A percentile compares a stretch with the other conserved stretches of the same genome.
These are phyloP conservation scores for Phrynocephalus forsythii DNA, from an alignment of 2,797 vertebrate species.

Conservation along the genomic window DNA sequence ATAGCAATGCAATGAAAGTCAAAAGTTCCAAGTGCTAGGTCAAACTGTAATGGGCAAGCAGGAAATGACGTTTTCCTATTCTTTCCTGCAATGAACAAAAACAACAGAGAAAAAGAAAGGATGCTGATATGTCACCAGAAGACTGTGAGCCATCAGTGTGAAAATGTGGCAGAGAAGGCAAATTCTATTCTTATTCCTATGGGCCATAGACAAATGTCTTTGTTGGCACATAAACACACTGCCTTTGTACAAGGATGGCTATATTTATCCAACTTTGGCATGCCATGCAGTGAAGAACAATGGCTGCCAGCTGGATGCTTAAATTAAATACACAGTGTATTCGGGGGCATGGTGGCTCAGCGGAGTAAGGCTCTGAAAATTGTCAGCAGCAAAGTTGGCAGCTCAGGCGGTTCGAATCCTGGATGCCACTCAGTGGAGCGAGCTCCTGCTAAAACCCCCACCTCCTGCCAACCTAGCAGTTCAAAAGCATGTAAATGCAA, in stretches of 20 bases:
- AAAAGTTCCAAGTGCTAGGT: background rate
- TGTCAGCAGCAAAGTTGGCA: too few species aligned
- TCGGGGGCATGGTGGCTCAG: too few species aligned
- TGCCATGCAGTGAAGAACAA: background rate
- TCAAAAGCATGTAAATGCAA: too few species aligned
- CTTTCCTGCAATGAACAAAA: background rate
- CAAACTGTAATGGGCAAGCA: background rate
- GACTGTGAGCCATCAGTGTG: background rate
- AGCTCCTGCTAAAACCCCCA: too few species aligned
- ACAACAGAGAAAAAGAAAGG: background rate
- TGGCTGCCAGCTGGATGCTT: background rate
- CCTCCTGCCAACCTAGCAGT: too few species aligned
- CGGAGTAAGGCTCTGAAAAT: too few species aligned
- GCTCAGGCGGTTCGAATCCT: too few species aligned
- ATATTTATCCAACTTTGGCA: background rate
- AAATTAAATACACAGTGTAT: background rate
- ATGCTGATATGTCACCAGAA: background rate
- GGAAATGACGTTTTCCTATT: background rate
- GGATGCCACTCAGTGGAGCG: too few species aligned
- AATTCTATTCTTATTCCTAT: background rate
- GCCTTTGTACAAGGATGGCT: background rate
- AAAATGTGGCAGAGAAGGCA: background rate
- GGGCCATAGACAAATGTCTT: background rate
- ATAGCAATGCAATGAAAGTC: slow-evolving; percentile 12
- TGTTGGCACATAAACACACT: background rate